Conservation (phyloP, 1,140 invertebrate genomes). For the Drosophila gunungcola region DNA sequence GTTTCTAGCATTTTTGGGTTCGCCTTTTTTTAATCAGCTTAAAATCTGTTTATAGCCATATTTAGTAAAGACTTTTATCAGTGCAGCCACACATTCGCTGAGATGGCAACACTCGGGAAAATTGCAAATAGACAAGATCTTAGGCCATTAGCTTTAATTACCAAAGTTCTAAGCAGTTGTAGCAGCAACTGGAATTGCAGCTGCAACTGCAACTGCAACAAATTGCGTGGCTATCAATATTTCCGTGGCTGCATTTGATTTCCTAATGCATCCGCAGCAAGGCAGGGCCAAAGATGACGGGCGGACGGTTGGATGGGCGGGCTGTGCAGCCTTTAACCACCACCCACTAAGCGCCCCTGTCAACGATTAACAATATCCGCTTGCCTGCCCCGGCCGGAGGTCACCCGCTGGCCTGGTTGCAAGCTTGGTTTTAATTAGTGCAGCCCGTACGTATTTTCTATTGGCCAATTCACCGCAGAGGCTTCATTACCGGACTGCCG, state of each 20-base stretch:
- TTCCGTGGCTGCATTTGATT: constrained; percentile 73
- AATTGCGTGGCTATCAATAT: constrained; percentile 70
- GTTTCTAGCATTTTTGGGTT: no score
- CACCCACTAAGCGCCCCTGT: background rate
- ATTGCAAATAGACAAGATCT: constrained; percentile 50
- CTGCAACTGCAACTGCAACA: constrained; percentile 62
- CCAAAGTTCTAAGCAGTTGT: constrained; percentile 28
- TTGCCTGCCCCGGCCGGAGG: constrained; percentile 17
- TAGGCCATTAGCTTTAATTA: constrained; percentile 73
- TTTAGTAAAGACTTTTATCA: background rate
- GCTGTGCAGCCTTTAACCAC: background rate
- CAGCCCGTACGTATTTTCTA: constrained; percentile 69
- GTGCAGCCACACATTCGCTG: constrained; percentile 22
- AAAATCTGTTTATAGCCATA: background rate
- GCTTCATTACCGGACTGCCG: constrained; percentile 61
- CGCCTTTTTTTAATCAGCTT: no score
- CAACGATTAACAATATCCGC: constrained; percentile 65
- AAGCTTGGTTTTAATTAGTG: constrained; percentile 82
- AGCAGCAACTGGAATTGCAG: constrained; percentile 39
- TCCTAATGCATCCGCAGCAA: constrained; percentile 66
- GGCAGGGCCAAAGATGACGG: constrained; percentile 51
- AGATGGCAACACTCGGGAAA: constrained; percentile 44
- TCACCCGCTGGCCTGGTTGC: constrained; percentile 42
- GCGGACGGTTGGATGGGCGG: background rate
- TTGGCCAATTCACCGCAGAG: constrained; percentile 81